Base-by-base conservation (phyloP, 2,888 invertebrate genomes). In the Conops quadrifasciatus region DNA sequence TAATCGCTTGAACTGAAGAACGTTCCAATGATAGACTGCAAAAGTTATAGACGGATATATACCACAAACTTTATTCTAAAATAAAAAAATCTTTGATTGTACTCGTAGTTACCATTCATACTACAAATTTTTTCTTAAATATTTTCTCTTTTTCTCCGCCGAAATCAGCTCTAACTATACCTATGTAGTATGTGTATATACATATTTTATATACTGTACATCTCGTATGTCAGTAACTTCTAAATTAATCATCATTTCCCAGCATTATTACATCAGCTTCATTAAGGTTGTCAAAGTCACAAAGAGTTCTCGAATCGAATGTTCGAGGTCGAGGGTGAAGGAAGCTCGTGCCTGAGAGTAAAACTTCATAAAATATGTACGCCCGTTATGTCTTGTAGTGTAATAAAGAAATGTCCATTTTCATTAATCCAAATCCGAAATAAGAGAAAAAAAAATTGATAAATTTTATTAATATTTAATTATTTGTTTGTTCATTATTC, bases 251-350 rank as follows among this genome's bases (percentile, higher is more conserved):
- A 68, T 68, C 49, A 68, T 60, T 68, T 47, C 45, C 47, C 30
- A 36, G 30, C 66, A 66, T 30, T 60, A 21, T 19, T 71, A 72
- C 72, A 76, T 76, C 75, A 73, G 65, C n/a, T 72, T 72, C 76
- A 76, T 78, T 78, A 75, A 70, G 75, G 72, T 75, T 78, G 78
- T 78, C 78, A 78, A 78, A 77, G 77, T 67, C 78, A 77, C 69
- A 72, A 66, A 62, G 15, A 24, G 73, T 66, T 73, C 72, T 60
- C 73, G 66, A 67, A 71, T 71, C 67, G 47, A 63, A 75, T 67
- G 4, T 36, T n/a, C n/a, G n/a, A 36, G 36, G 9, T 36, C 9
- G 36, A 36, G 56, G 68, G 66, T 19, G 53, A 24, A 13, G 43
- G 36, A 36, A n/a, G 62, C 15, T 21, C 30, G 3, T 36, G 36